Evolutionary conservation across 1,140 invertebrate species (phyloP), one percentile per base, ranked within the genome.

Genomic region (Alviniconcha marisindica): DNA sequence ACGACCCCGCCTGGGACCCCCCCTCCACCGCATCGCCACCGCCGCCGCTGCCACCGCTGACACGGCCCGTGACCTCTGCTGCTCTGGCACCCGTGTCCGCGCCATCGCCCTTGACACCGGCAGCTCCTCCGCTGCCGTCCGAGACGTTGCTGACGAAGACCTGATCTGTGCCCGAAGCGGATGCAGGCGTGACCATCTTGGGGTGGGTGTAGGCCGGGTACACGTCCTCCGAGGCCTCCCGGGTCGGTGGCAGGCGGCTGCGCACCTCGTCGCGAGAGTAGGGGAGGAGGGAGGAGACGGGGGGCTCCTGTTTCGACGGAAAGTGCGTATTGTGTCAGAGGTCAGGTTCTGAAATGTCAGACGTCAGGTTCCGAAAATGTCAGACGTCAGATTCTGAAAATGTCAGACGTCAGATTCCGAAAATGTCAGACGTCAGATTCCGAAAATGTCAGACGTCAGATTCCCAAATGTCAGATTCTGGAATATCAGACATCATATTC

Each of bases 231-330:
- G 42, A 60, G 21, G 71, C 56, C 42, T 85, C 76, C 1, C 51
- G 48, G 31, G 84, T 82, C 1, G 48, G 74, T 24, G 60, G 78
- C 24, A 44, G 78, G 21, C 42, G 73, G 56, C 33, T 63, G 14
- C 77, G 77, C 31, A 21, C 21, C 14, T 66, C 78, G 36, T 91
- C 90, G 2, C 90, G 80, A 14, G 90, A 89, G 38, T 86, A 77
- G 4, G 80, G 51, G 83, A 90, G 85, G 14, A 91, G 81, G 21
- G 89, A 89, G 5, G 90, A 90, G 0, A 91, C 90, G 0, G 87
- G 81, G 7, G 90, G 90, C 24, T 89, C 90, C 90, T 91, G 83
- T 33, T 18, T 15, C 31, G 5, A 33, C 12, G 60, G 28, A 33
- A 33, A 33, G 28, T n/a, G n/a, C n/a, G n/a, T n/a, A n/a, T n/a